Percentiles rank a stretch among this genome's conserved stretches.
phyloP scores from a whole-genome alignment of 2,113 vertebrate genomes.

The Vulpes ferrilata region DNA sequence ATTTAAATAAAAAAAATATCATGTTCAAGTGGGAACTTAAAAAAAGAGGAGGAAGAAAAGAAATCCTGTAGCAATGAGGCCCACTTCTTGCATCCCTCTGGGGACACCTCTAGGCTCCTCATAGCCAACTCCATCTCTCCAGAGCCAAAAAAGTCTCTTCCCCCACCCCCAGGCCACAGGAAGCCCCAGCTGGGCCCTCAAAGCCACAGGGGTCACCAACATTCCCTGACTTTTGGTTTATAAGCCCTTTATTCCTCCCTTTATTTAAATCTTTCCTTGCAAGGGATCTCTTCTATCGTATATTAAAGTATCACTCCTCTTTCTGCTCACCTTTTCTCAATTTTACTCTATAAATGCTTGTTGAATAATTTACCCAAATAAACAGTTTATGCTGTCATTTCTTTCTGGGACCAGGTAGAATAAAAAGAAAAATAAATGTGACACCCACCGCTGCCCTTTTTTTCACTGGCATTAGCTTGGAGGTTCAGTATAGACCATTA shows the following conservation, averaged over 20 bases:
- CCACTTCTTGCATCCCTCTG: background rate
- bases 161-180: background rate
- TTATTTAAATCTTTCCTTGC: background rate
- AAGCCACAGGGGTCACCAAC: background rate
- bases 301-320: background rate
- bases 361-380: background rate
- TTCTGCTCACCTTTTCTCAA: slow-evolving; percentile 30
- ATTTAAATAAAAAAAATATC: too few relatives aligned
- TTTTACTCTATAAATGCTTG: background rate
- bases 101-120: background rate
- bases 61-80: background rate
- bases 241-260: background rate
- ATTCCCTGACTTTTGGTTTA: background rate
- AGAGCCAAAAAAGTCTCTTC: background rate
- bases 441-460: background rate
- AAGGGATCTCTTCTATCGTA: background rate
- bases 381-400: background rate
- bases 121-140: background rate
- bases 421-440: background rate
- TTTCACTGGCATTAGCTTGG: background rate
- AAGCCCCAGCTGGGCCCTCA: background rate
- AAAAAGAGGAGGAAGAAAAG: background rate
- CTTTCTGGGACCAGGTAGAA: background rate
- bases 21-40: too few relatives aligned
- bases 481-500: background rate